Base-by-base conservation (phyloP, 1,140 invertebrate species). In the Vanessa atalanta region DNA sequence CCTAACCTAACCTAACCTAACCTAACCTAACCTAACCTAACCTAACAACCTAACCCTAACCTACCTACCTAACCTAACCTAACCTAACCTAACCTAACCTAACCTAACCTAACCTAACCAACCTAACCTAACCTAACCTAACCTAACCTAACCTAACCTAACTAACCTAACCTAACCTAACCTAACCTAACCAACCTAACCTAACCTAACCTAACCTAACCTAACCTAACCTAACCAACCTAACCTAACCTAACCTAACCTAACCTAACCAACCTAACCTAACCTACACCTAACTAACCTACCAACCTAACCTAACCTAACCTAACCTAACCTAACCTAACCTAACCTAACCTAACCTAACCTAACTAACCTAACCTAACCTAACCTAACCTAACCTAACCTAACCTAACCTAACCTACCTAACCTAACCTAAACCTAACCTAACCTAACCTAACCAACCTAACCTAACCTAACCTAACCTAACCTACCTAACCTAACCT, bases 371-470 rank as follows among this genome's bases (percentile, higher is more conserved):
- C 57, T 61, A 61, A 61, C 57, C 57, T 61, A 61, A 61, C 57
- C 57, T 61, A 61, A 61, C 57, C 57, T 61, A 61, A 61, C 57
- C 57, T 61, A 61, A 61, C 57, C 57, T 61, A 61, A 61, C 57
- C 57, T 61, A 61, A 61, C 57, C 57, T 61, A 61, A 61, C 57
- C 57, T 60, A 60, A 60, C 57, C 57, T n/a, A 60, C 57, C 57
- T 61, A 61, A 61, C 57, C 57, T 61, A 61, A 61, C 57, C 57
- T 61, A 61, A 61, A n/a, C 57, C 57, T 61, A 61, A 61, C 57
- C 57, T 61, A 61, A 61, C 57, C 57, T 61, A 61, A 61, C 57
- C 57, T 61, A 61, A 61, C 57, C 57, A 61, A 61, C 57, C 57
- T 61, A 61, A 61, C 57, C 57, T 61, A 61, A 61, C 57, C 57